phyloP scores from a whole-genome alignment of 35 echinoderm and acorn worm species.

The Apostichopus parvimensis region DNA sequence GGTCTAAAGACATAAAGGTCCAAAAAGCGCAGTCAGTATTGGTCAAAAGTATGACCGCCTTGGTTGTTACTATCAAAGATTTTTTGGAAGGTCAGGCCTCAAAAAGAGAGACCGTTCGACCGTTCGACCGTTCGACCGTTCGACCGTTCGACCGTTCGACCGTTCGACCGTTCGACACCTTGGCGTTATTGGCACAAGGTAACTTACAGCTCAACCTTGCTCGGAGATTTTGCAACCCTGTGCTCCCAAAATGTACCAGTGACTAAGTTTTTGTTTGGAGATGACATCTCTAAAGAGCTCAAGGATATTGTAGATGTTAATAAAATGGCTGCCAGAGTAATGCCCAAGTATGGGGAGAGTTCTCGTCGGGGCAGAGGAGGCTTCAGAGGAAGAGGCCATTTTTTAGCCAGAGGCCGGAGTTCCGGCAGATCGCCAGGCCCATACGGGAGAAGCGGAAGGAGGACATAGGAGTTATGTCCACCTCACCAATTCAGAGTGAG shows the following conservation, averaged over 20 bases:
- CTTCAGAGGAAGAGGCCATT: slow-evolving; percentile 1
- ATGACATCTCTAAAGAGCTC: background rate
- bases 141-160: too few relatives aligned
- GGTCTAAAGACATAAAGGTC: too few relatives aligned
- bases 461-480: too few relatives aligned
- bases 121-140: too few relatives aligned
- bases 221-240: too few relatives aligned
- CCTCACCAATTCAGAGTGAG: too few relatives aligned
- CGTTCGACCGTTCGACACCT: slow-evolving; percentile 21
- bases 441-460: too few relatives aligned
- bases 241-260: too few relatives aligned
- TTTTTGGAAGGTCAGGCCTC: slow-evolving; percentile 42
- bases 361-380: too few relatives aligned
- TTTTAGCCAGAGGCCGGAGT: background rate
- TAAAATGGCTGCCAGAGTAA: slow-evolving; percentile 42
- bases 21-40: background rate
- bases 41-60: slow-evolving; percentile 51
- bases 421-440: too few relatives aligned
- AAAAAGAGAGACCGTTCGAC: slow-evolving; percentile 30
- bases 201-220: background rate
- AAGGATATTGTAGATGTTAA: slow-evolving; percentile 52
- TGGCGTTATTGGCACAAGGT: slow-evolving; percentile 48
- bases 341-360: too few relatives aligned
- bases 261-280: too few relatives aligned
- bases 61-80: slow-evolving; percentile 36